phyloP scores from a whole-genome alignment of 2,888 invertebrate species.

The Conomelus anceps region DNA sequence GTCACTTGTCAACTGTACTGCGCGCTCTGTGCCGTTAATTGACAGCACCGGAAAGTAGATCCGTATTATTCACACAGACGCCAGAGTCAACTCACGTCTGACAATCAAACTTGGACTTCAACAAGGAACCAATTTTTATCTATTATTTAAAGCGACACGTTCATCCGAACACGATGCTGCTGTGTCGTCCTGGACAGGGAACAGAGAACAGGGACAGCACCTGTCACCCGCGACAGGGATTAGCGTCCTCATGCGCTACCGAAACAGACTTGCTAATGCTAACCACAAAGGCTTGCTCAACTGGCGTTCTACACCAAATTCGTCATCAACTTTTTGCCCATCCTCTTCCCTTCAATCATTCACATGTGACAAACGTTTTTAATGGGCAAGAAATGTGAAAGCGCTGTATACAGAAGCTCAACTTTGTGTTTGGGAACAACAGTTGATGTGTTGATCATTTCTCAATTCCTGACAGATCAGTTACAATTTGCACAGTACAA shows the following conservation, averaged over 20 bases:
- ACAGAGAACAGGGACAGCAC: no score
- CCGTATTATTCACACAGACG: neutral
- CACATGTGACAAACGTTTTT: neutral
- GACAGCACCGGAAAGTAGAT: neutral
- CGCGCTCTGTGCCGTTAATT: neutral
- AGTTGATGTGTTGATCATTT: neutral
- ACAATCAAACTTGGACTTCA: neutral
- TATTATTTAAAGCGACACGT: neutral
- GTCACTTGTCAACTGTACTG: neutral
- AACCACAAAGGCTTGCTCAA: neutral
- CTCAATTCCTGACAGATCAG: neutral
- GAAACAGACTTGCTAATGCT: neutral
- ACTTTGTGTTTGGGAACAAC: neutral
- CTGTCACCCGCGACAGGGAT: neutral
- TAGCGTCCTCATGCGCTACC: neutral
- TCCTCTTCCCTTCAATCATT: neutral
- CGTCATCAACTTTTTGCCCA: neutral
- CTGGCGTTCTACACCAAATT: neutral
- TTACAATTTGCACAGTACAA: no score
- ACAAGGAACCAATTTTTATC: neutral
- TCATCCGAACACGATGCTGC: neutral
- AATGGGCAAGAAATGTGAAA: neutral
- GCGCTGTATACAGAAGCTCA: neutral
- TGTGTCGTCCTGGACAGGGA: neutral
- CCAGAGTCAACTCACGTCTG: neutral